Conservation (phyloP, 2,797 vertebrate species). For the Sebastes cheni region DNA sequence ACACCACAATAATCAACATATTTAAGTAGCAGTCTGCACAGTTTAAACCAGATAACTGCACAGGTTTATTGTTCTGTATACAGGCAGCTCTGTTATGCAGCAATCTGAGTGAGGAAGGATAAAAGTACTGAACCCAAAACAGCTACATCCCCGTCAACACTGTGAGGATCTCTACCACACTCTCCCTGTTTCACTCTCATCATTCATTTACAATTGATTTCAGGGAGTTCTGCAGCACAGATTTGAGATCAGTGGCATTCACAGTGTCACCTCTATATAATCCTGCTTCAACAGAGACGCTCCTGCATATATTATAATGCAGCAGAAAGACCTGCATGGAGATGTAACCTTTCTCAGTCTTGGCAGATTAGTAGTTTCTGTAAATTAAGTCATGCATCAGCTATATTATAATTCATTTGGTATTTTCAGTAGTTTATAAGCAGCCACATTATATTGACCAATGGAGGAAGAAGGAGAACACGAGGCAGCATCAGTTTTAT, state of each 20-base stretch:
- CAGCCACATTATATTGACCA: background rate
- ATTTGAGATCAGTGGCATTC: background rate
- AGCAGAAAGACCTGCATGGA: background rate
- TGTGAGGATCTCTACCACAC: background rate
- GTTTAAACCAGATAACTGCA: background rate
- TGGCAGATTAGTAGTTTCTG: background rate
- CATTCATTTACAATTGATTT: constrained; percentile 12
- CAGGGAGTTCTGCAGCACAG: background rate
- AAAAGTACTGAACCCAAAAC: background rate
- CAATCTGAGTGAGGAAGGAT: background rate
- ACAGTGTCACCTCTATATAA: constrained; percentile 35
- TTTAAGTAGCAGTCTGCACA: background rate
- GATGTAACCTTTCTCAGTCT: background rate
- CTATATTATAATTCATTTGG: background rate
- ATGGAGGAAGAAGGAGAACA: background rate
- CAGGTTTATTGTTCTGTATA: constrained; percentile 7
- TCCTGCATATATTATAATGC: background rate
- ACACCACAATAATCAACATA: background rate
- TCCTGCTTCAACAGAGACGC: constrained; percentile 8
- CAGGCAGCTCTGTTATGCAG: background rate
- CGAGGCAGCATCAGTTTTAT: constrained; percentile 21
- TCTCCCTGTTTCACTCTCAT: background rate
- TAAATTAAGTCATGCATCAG: background rate
- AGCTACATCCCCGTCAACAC: background rate
- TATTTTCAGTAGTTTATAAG: background rate